Conservation (phyloP, 2,113 vertebrate species). For the Sapayoa aenigma region DNA sequence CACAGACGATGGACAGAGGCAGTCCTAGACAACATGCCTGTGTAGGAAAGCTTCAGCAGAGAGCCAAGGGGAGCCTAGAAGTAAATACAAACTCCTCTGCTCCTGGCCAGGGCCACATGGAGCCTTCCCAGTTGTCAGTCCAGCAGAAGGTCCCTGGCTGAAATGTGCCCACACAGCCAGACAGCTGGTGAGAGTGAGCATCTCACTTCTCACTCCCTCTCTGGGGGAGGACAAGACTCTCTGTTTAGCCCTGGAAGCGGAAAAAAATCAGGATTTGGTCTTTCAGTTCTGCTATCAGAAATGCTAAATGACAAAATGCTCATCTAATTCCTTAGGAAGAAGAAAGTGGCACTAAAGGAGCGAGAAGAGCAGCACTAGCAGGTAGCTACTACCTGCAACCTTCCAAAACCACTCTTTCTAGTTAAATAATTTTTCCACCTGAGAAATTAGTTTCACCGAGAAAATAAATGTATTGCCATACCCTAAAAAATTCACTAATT, state of each 20-base stretch:
- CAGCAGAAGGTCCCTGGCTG: neutral
- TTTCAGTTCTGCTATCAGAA: neutral
- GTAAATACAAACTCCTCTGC: neutral
- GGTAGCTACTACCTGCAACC: neutral
- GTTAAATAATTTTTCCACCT: neutral
- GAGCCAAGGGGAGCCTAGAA: neutral
- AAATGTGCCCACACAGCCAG: neutral
- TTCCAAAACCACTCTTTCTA: neutral
- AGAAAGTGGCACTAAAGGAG: neutral
- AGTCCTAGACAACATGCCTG: neutral
- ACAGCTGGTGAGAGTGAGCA: neutral
- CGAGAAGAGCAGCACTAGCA: neutral
- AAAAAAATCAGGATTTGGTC: neutral
- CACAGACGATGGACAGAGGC: fast-evolving
- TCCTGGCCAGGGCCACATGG: neutral
- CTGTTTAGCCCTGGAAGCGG: neutral
- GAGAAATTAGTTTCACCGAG: neutral
- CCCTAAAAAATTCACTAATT: neutral
- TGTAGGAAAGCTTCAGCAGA: neutral
- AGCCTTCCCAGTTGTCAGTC: neutral
- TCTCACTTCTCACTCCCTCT: neutral
- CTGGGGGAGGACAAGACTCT: neutral
- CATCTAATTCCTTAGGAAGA: neutral
- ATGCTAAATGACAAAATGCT: neutral
- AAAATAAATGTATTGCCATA: neutral